A percentile compares a stretch with the other conserved stretches of the same genome.
Conservation (phyloP, 2,113 vertebrate genomes). For the Dipodomys merriami region DNA sequence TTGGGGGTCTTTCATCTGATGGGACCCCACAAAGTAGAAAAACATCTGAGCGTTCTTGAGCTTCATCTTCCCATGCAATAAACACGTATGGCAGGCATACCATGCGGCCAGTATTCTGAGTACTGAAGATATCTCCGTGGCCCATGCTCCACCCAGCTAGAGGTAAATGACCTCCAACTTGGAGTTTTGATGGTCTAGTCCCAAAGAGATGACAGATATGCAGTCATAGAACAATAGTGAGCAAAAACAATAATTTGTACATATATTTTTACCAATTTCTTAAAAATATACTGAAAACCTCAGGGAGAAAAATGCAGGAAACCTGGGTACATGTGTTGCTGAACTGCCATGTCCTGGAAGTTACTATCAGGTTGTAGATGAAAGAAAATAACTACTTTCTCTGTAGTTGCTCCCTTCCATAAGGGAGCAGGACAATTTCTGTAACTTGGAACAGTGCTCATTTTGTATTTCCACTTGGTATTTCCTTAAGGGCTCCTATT, state of each 20-base stretch:
- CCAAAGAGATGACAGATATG: neutral
- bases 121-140: neutral
- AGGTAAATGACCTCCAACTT: neutral
- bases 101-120: neutral
- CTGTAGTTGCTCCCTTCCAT: neutral
- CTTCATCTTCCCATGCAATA: accelerated
- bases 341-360: neutral
- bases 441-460: neutral
- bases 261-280: too few relatives aligned
- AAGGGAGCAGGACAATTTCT: neutral
- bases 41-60: neutral
- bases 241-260: neutral
- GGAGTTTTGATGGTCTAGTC: neutral
- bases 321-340: neutral
- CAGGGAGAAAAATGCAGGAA: neutral
- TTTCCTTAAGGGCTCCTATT: neutral
- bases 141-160: neutral
- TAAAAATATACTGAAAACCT: neutral
- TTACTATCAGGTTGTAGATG: neutral
- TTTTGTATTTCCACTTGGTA: neutral
- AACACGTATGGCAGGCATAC: neutral
- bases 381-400: neutral
- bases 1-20: neutral
- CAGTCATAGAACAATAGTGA: neutral
- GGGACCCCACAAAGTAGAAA: neutral